Percentiles rank a stretch among this genome's conserved stretches.
phyloP scores from a whole-genome alignment of 2,888 invertebrate genomes.

The Mystacides longicornis region DNA sequence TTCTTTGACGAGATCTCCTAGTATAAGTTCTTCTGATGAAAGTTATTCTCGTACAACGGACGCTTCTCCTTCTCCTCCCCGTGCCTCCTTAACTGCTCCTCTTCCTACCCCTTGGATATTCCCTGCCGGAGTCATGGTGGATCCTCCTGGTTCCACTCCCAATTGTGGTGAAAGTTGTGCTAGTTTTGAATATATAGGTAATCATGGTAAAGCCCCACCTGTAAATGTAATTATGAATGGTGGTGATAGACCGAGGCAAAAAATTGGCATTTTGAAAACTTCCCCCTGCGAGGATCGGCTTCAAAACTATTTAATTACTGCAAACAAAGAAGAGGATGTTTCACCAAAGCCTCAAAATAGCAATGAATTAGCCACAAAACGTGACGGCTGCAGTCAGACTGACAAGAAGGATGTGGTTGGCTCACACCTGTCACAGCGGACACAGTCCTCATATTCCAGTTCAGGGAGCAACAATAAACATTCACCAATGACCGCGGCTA shows the following conservation, averaged over 20 bases:
- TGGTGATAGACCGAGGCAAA: constrained; percentile 39
- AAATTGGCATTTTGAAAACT: constrained; percentile 33
- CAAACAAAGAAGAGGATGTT: constrained; percentile 42
- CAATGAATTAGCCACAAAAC: constrained; percentile 50
- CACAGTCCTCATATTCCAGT: constrained; percentile 46
- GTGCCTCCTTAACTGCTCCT: constrained; percentile 42
- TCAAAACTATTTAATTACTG: constrained; percentile 37
- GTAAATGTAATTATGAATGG: constrained; percentile 30
- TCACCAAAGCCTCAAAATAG: constrained; percentile 46
- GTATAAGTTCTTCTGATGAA: constrained; percentile 78
- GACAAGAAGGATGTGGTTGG: constrained; percentile 53
- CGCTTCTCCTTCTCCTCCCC: constrained; percentile 54
- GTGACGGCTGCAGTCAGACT: constrained; percentile 59
- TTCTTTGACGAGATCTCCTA: constrained; percentile 72
- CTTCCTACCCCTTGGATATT: constrained; percentile 47
- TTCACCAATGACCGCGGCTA: constrained; percentile 39
- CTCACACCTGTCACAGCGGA: constrained; percentile 37
- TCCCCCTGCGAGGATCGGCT: constrained; percentile 42
- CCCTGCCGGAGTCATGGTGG: constrained; percentile 46
- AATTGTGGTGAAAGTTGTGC: constrained; percentile 56
- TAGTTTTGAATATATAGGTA: constrained; percentile 54
- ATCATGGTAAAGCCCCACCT: constrained; percentile 37
- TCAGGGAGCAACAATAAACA: constrained; percentile 39
- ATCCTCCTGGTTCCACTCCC: constrained; percentile 53
- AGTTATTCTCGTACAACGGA: constrained; percentile 77